A percentile compares a stretch with the other conserved stretches of the same genome.
phyloP scores from a whole-genome alignment of 2,797 vertebrate genomes.

The Peromyscus aztecus region DNA sequence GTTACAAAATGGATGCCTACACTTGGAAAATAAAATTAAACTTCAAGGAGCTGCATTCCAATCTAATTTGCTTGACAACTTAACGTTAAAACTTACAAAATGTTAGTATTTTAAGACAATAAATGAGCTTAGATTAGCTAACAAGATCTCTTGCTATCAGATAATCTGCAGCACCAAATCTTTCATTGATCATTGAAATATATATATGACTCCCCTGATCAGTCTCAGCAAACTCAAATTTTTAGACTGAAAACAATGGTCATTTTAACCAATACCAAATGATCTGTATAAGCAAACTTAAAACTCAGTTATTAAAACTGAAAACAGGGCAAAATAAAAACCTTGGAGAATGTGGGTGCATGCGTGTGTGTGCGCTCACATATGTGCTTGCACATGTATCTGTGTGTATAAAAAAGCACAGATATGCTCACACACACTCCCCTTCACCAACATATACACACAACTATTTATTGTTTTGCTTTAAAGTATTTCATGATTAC shows the following conservation, averaged over 20 bases:
- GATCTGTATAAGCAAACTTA: conserved; percentile 16
- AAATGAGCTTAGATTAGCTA: conserved; percentile 49
- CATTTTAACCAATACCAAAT: conserved; percentile 36
- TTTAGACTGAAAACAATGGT: not conserved
- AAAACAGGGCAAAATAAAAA: conserved; percentile 50
- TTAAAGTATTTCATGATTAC: conserved; percentile 34
- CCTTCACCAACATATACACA: not conserved
- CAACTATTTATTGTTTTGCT: conserved; percentile 21
- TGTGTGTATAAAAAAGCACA: not conserved
- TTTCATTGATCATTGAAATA: too few relatives aligned
- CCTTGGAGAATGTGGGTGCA: not conserved
- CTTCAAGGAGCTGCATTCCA: not conserved
- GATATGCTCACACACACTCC: not conserved
- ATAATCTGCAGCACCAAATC: conserved; percentile 34
- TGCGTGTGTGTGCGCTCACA: fast-evolving
- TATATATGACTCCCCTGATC: not conserved
- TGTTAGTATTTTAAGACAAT: conserved; percentile 62
- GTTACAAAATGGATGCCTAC: conserved; percentile 2
- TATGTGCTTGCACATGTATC: not conserved
- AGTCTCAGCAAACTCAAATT: conserved; percentile 49
- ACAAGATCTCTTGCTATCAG: conserved; percentile 1
- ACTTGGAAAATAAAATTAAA: conserved; percentile 58
- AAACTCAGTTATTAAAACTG: not conserved
- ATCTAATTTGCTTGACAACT: conserved; percentile 55
- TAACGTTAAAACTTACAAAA: conserved; percentile 55